These are phyloP conservation scores for Mustela nigripes DNA, from an alignment of 2,113 vertebrate genomes.

Conservation along the genomic window DNA sequence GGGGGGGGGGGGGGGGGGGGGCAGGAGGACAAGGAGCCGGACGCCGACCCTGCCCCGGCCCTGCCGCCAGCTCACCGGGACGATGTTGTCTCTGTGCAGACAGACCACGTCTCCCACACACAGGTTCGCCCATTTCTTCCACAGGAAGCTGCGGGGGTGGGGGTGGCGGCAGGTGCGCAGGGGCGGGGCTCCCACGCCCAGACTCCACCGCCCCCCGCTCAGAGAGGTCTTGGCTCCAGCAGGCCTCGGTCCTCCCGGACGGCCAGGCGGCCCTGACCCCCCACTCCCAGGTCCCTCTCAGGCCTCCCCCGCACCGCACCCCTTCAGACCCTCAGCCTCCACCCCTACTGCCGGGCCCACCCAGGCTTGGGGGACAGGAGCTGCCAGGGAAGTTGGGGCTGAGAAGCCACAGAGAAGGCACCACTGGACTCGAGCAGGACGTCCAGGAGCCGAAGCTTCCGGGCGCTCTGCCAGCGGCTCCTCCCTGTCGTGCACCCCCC, in stretches of 20 bases:
- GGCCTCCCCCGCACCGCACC: background rate
- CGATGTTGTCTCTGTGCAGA: conserved; percentile 90
- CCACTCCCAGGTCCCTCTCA: background rate
- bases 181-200: background rate
- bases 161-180: rapidly evolving
- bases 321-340: background rate
- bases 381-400: background rate
- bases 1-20: rapidly evolving
- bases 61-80: conserved; percentile 90
- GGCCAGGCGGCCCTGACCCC: background rate
- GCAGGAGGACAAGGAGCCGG: rapidly evolving
- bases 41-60: rapidly evolving
- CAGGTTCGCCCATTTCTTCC: conserved; percentile 91
- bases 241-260: rapidly evolving
- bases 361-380: background rate
- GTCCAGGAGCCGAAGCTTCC: too few relatives aligned
- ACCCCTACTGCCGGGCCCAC: background rate
- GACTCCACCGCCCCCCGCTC: rapidly evolving
- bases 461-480: too few relatives aligned
- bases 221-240: background rate
- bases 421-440: background rate
- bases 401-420: too few relatives aligned
- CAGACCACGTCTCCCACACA: conserved; percentile 93
- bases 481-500: rapidly evolving
- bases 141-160: conserved; percentile 87